Base-by-base conservation (phyloP, 1,140 invertebrate genomes). In the Magallana ariakensis region DNA sequence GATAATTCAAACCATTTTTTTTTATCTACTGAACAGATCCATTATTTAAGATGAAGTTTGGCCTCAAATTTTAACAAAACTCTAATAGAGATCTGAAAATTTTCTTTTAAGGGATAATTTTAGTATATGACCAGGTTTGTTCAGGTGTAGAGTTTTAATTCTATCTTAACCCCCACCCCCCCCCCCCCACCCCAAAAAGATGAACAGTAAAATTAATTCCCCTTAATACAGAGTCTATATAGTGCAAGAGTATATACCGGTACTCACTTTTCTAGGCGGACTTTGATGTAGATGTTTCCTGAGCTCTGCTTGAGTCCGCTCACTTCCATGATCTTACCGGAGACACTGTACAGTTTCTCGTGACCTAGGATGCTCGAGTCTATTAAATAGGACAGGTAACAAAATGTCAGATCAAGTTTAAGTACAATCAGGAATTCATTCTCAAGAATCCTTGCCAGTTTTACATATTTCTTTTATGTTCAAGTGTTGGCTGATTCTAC, bases 181-280 rank as follows among this genome's bases (percentile, higher is more conserved):
- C n/a, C 33, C 33, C 33, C 33, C 33, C 33, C 33, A 26, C 19
- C 26, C 6, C 66, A 46, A 46, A 46, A 46, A 46, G 5, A 46
- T 46, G 3, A 46, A 46, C 33, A 46, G 33, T 46, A 5, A 46
- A 46, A 46, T 46, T 46, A 46, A 46, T 46, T 46, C 33, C 33
- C 33, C 33, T 46, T 5, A 46, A 46, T 46, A 46, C 33, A 46
- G 33, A 46, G 33, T 46, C 3, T 46, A 46, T 46, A 46, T 46
- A 46, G 33, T 46, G 33, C 33, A 46, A 4, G 33, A 46, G 0
- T 46, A 46, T n/a, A n/a, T n/a, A n/a, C n/a, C n/a, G 1, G 5
- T 46, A 87, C 91, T 91, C 89, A 92, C 92, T 89, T 83, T 85
- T 91, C 87, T 16, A 91, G 85, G 5, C 90, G 60, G 13, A 92